Percentiles rank a stretch among this genome's conserved stretches.
Evolutionary conservation across 2,888 invertebrate genomes (phyloP).

Genomic region (Rhagonycha lutea): DNA sequence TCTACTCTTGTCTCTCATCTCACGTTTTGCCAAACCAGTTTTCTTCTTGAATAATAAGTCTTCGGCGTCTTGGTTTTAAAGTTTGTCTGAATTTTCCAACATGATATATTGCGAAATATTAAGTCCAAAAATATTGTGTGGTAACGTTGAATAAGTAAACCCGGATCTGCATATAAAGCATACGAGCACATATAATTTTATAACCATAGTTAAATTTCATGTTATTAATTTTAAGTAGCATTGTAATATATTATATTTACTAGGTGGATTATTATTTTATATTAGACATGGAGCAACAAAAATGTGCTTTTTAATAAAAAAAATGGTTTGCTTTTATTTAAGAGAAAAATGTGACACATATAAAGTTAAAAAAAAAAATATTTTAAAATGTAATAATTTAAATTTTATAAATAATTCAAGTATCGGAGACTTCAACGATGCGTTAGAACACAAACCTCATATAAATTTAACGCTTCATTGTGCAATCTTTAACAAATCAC

Average conservation of each 20-base stretch:
- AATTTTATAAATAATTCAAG: not conserved
- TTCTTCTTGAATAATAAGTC: conserved; percentile 20
- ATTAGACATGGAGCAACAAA: too few species aligned
- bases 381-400: not conserved
- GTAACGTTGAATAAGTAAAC: conserved; percentile 5
- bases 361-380: too few species aligned
- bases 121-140: not conserved
- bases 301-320: too few species aligned
- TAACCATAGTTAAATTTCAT: not conserved
- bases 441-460: not conserved
- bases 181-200: not conserved
- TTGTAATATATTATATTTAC: too few species aligned
- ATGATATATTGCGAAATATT: not conserved
- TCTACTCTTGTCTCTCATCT: conserved; percentile 29
- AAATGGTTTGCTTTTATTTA: too few species aligned
- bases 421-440: not conserved
- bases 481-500: not conserved
- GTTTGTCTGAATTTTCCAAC: conserved; percentile 4
- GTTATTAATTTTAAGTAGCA: not conserved
- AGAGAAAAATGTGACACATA: too few species aligned
- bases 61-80: not conserved
- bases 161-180: not conserved
- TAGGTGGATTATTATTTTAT: not conserved
- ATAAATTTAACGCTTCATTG: not conserved
- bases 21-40: conserved; percentile 27